Base-by-base conservation (phyloP, 2,888 invertebrate species). In the Physocephala rufipes region DNA sequence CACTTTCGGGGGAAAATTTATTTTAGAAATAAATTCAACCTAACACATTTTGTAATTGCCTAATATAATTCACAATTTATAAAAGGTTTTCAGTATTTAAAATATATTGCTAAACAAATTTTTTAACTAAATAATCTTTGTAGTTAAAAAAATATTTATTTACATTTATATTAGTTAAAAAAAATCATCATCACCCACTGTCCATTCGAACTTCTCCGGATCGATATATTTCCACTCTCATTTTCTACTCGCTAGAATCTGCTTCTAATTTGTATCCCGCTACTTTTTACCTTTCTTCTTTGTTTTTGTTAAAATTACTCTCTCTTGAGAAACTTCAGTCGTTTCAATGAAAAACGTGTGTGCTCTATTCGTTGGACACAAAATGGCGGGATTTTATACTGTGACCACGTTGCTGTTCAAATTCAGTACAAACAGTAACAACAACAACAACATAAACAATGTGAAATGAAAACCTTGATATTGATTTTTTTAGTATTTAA, bases 331-430 rank as follows among this genome's bases (percentile, higher is more conserved):
- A 16, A 47, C 19, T 43, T 47, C n/a, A 36, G 36, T 36, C 5
- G 9, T 9, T 36, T 36, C 36, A 36, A 36, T 36, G 36, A 7
- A 36, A n/a, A n/a, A 12, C 45, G 12, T 47, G 13, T 26, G 63
- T 24, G 12, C 36, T 36, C 36, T 36, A 36, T 36, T 36, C 26
- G 45, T 21, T 26, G 15, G 26, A 19, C 45, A 67, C 71, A 74
- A 74, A 74, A 74, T 74, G 73, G 73, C 71, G 73, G 67, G 73
- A 74, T 67, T 65, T 73, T 69, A 59, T 72, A 69, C 61, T 24
- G 45, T 47, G 9, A 9, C 5, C 9, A 36, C 9, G 36, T 36
- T 36, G 36, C 36, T 9, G 36, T 36, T 36, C 36, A 9, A 36
- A 36, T 36, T 24, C 13, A 43, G 45, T 36, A 16, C 19, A n/a